Conservation (phyloP, 2,797 vertebrate genomes). For the Pseudochirops corinnae region DNA sequence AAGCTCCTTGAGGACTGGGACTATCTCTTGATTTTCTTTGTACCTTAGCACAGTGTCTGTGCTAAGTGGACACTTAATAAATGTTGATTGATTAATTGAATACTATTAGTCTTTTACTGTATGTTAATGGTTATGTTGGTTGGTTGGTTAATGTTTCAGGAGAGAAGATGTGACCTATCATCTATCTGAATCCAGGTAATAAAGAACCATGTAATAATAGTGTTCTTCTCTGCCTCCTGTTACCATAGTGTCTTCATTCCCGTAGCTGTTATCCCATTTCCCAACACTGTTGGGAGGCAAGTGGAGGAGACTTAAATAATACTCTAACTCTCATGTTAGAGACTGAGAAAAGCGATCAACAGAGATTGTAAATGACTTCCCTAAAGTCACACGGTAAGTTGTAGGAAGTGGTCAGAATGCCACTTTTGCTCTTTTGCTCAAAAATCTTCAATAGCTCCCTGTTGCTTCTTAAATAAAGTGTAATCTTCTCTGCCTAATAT, state of each 20-base stretch:
- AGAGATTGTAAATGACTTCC: not conserved
- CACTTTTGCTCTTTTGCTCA: not conserved
- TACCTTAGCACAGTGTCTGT: not conserved
- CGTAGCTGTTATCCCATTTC: not conserved
- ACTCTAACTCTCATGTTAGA: not conserved
- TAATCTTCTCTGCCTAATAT: not conserved
- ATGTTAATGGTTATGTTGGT: not conserved
- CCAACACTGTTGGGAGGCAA: not conserved
- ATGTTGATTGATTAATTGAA: not conserved
- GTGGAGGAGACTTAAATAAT: not conserved
- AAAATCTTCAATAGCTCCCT: not conserved
- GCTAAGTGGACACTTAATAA: rapidly evolving
- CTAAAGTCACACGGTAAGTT: not conserved
- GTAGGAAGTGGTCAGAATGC: not conserved
- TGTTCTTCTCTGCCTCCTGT: not conserved
- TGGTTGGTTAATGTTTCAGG: not conserved
- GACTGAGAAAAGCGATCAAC: not conserved
- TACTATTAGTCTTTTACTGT: rapidly evolving
- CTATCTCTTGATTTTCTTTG: not conserved
- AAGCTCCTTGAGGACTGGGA: not conserved
- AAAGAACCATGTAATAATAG: not conserved
- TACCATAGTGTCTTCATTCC: not conserved
- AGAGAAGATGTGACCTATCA: not conserved
- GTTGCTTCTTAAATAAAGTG: not conserved
- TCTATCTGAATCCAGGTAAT: not conserved